A percentile compares a stretch with the other conserved stretches of the same genome.
phyloP scores from a whole-genome alignment of 2,797 vertebrate species.

The Acanthurus leucopareius region DNA sequence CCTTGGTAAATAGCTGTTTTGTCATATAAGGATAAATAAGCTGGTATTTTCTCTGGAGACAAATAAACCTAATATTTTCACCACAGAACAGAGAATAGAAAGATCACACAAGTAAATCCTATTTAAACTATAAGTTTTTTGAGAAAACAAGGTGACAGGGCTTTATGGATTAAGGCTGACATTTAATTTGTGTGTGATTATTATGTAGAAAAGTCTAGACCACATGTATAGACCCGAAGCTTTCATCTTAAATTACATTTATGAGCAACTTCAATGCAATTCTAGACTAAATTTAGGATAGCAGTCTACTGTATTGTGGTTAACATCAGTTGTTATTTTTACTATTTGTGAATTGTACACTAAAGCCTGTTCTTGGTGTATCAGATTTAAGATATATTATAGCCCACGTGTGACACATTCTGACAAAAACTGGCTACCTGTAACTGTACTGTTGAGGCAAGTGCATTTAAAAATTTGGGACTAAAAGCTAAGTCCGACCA shows the following conservation, averaged over 20 bases:
- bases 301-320: neutral
- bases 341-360: neutral
- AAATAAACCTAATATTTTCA: neutral
- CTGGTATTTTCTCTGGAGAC: neutral
- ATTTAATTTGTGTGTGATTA: neutral
- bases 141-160: neutral
- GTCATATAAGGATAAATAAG: neutral
- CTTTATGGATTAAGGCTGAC: neutral
- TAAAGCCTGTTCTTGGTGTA: neutral
- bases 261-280: neutral
- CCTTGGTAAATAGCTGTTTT: neutral
- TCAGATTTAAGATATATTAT: neutral
- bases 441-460: too few relatives aligned
- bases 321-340: neutral
- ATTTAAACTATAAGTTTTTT: neutral
- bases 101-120: neutral
- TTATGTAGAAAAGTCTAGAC: neutral
- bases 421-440: too few relatives aligned
- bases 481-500: neutral
- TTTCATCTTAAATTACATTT: neutral
- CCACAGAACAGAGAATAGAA: neutral
- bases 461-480: neutral
- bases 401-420: too few relatives aligned
- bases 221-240: neutral
- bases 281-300: fast-evolving